These are phyloP conservation scores for Drosophila nikananu DNA, from an alignment of 1,140 invertebrate species.

Conservation along the genomic window DNA sequence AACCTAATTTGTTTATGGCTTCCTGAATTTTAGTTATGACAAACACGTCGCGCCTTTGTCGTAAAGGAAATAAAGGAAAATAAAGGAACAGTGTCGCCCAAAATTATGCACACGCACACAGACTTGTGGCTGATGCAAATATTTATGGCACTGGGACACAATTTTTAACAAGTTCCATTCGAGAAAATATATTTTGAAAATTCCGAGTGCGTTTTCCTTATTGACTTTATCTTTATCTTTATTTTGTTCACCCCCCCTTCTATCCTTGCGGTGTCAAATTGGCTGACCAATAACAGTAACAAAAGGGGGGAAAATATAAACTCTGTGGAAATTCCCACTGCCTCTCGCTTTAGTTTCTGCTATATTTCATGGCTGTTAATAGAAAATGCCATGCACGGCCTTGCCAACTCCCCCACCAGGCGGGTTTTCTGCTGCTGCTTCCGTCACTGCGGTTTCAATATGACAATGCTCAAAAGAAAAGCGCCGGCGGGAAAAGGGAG, in stretches of 20 bases:
- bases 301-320: conserved; percentile 51
- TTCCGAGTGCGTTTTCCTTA: conserved; percentile 53
- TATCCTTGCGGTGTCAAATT: conserved; percentile 49
- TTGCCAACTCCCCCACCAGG: conserved; percentile 10
- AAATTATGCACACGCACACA: conserved; percentile 46
- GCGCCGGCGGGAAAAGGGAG: not conserved
- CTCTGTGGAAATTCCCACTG: conserved; percentile 13
- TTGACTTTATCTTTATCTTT: conserved; percentile 35
- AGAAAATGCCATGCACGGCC: conserved; percentile 77
- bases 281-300: conserved; percentile 69
- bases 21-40: conserved; percentile 52
- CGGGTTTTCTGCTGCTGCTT: conserved; percentile 29
- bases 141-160: conserved; percentile 45
- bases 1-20: conserved; percentile 59
- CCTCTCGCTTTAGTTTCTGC: conserved; percentile 9
- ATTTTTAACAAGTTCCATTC: conserved; percentile 41
- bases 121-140: conserved; percentile 36
- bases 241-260: conserved; percentile 10
- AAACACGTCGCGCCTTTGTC: conserved; percentile 57
- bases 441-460: conserved; percentile 76
- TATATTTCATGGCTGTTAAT: conserved; percentile 69
- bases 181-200: conserved; percentile 48
- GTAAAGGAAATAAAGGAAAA: conserved; percentile 19
- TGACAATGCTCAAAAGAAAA: conserved; percentile 54
- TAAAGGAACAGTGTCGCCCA: conserved; percentile 21